phyloP scores from a whole-genome alignment of 2,888 invertebrate species.

The Chrysolina americana region DNA sequence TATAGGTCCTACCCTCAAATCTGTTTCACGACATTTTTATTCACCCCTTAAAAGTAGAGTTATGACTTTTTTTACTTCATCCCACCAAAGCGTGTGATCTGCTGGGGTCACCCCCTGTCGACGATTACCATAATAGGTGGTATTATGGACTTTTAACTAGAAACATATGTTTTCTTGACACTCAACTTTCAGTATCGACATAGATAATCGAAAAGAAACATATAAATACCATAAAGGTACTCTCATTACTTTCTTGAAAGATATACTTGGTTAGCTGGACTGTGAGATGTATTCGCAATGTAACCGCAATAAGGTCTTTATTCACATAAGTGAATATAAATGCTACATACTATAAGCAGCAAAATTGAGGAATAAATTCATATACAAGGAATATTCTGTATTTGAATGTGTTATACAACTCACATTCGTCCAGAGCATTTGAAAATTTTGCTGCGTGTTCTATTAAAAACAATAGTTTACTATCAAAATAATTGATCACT shows the following conservation, averaged over 20 bases:
- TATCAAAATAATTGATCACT: too few relatives aligned
- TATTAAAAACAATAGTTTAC: too few relatives aligned
- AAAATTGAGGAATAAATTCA: too few relatives aligned
- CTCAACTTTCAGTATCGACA: neutral
- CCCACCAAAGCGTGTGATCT: constrained; percentile 43
- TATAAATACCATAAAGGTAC: neutral
- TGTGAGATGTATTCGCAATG: too few relatives aligned
- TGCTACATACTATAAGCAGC: too few relatives aligned
- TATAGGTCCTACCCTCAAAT: constrained; percentile 22
- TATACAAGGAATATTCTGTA: too few relatives aligned
- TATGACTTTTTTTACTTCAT: constrained; percentile 37
- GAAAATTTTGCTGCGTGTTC: too few relatives aligned
- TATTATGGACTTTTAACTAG: constrained; percentile 62
- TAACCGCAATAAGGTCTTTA: too few relatives aligned
- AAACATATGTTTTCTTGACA: constrained; percentile 57
- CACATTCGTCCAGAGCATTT: too few relatives aligned
- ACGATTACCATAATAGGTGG: constrained; percentile 58
- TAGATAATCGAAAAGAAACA: neutral
- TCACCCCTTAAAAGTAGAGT: constrained; percentile 36
- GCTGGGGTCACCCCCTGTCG: constrained; percentile 48
- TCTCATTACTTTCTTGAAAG: neutral
- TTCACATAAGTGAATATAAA: too few relatives aligned
- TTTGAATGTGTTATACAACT: too few relatives aligned
- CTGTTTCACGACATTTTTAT: constrained; percentile 27
- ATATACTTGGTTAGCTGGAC: too few relatives aligned